These are phyloP conservation scores for Furcifer pardalis DNA, from an alignment of 2,797 vertebrate genomes.

Conservation along the genomic window DNA sequence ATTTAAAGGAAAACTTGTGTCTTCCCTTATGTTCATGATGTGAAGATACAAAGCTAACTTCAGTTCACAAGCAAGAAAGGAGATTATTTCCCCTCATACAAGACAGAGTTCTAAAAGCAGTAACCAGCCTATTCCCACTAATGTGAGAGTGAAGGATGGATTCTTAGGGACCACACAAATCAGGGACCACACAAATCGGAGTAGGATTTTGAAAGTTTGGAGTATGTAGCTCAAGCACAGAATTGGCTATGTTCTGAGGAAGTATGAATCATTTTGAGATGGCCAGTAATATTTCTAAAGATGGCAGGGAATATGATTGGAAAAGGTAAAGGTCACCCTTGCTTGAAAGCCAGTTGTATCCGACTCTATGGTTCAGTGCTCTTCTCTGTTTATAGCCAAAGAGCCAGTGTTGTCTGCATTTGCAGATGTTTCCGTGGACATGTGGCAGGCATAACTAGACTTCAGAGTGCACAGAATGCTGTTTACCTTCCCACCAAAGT, in stretches of 20 bases:
- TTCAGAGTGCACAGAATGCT: no score
- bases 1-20: not conserved
- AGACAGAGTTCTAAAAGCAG: not conserved
- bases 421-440: no score
- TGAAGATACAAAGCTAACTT: not conserved
- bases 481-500: no score
- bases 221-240: not conserved
- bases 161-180: no score
- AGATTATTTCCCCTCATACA: not conserved
- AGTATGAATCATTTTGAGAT: not conserved
- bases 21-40: not conserved
- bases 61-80: not conserved
- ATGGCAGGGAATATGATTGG: not conserved
- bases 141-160: not conserved
- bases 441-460: no score
- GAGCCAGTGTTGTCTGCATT: no score
- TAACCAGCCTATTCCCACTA: not conserved
- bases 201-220: not conserved
- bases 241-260: not conserved
- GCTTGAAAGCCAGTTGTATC: no score
- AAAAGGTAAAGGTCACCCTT: no score
- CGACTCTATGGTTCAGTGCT: no score
- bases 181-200: not conserved
- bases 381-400: no score
- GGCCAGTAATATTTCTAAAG: not conserved